Evolutionary conservation across 2,113 vertebrate genomes (phyloP).

Genomic region (Chloroceryle aenea): DNA sequence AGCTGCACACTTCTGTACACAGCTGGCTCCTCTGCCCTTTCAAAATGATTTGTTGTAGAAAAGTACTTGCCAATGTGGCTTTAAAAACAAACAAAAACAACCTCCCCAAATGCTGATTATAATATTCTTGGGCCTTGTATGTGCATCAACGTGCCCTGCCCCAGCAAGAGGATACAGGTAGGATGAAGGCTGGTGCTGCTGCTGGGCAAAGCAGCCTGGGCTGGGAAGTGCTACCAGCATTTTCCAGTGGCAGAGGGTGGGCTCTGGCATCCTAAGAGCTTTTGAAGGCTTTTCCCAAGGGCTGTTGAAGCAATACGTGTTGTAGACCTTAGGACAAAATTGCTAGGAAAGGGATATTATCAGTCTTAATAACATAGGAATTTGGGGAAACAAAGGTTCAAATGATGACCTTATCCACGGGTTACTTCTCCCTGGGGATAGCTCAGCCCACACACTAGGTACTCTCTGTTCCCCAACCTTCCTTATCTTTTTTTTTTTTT

Average conservation of each 20-base stretch:
- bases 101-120: neutral
- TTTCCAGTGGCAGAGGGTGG: neutral
- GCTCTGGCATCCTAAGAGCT: neutral
- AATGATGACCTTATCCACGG: neutral
- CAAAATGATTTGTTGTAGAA: neutral
- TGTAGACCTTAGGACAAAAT: neutral
- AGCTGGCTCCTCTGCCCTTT: conserved; percentile 60
- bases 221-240: neutral
- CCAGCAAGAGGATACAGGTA: neutral
- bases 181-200: neutral
- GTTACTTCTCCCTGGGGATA: conserved; percentile 7
- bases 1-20: conserved; percentile 59
- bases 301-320: rapidly evolving
- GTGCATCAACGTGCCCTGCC: neutral
- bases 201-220: neutral
- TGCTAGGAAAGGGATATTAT: neutral
- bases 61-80: conserved; percentile 22
- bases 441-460: conserved; percentile 10
- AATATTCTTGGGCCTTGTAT: neutral
- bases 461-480: conserved; percentile 50
- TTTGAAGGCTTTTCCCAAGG: neutral
- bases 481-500: neutral
- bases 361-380: neutral
- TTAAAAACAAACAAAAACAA: neutral
- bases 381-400: conserved; percentile 4